These are phyloP conservation scores for Etheostoma perlongum DNA, from an alignment of 2,797 vertebrate species.

Conservation along the genomic window DNA sequence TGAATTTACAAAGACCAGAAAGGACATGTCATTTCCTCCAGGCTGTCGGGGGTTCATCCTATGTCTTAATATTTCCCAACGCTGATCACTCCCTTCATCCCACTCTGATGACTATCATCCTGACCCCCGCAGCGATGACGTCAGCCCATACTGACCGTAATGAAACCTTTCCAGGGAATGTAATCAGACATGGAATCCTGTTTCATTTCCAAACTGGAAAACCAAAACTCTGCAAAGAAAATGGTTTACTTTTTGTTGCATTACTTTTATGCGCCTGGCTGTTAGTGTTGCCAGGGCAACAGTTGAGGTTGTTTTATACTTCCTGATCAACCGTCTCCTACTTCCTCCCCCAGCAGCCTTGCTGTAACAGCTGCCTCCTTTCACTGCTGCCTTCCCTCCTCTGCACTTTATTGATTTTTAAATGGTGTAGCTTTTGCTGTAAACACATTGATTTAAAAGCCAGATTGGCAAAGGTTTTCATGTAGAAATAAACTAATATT, in stretches of 20 bases:
- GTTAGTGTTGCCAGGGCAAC: slow-evolving; percentile 68
- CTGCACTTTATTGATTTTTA: slow-evolving; percentile 49
- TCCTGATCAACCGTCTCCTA: slow-evolving; percentile 82
- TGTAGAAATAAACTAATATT: slow-evolving; percentile 16
- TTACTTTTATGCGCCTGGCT: slow-evolving; percentile 26
- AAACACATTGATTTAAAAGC: slow-evolving; percentile 44
- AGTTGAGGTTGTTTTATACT: slow-evolving; percentile 80
- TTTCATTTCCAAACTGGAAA: slow-evolving; percentile 17
- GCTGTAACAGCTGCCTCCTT: slow-evolving; percentile 56
- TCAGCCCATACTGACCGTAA: background rate
- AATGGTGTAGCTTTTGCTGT: slow-evolving; percentile 31
- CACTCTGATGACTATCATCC: background rate
- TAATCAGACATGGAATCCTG: background rate
- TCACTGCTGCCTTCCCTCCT: slow-evolving; percentile 26
- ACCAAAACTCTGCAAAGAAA: slow-evolving; percentile 8
- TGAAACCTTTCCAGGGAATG: background rate
- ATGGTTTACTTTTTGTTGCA: slow-evolving; percentile 6
- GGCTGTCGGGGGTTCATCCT: background rate
- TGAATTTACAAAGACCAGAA: background rate
- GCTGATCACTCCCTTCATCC: slow-evolving; percentile 18
- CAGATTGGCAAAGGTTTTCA: background rate
- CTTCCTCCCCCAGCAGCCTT: slow-evolving; percentile 75
- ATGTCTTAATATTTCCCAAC: slow-evolving; percentile 27
- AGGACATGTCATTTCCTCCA: background rate
- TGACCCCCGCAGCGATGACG: slow-evolving; percentile 5